These are phyloP conservation scores for Gila robusta DNA, from an alignment of 2,797 vertebrate species.

Conservation along the genomic window DNA sequence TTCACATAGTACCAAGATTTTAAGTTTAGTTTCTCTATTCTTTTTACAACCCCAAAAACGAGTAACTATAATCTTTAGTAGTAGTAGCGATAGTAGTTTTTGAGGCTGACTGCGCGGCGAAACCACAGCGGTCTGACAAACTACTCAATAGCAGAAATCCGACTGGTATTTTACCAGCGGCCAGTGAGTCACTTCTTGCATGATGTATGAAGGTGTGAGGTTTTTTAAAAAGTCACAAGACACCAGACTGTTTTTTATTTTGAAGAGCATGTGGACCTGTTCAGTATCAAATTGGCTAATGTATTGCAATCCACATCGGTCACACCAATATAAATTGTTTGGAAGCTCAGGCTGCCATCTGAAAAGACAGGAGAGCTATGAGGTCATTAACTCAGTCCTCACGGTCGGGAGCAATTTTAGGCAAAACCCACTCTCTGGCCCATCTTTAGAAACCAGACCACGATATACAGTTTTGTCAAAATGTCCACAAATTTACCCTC, in stretches of 20 bases:
- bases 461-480: slow-evolving; percentile 63
- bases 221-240: slow-evolving; percentile 43
- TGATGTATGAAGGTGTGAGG: slow-evolving; percentile 46
- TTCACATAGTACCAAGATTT: not conserved
- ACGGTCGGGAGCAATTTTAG: slow-evolving; percentile 62
- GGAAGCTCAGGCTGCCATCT: slow-evolving; percentile 57
- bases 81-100: not conserved
- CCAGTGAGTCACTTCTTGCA: slow-evolving; percentile 36
- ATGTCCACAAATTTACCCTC: slow-evolving; percentile 63
- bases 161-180: slow-evolving; percentile 9
- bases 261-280: slow-evolving; percentile 39
- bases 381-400: slow-evolving; percentile 65
- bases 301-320: slow-evolving; percentile 61
- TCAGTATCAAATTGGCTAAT: slow-evolving; percentile 64
- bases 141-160: slow-evolving; percentile 6
- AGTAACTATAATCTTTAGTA: not conserved
- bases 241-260: slow-evolving; percentile 47
- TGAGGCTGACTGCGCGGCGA: not conserved
- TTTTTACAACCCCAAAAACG: not conserved
- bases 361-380: slow-evolving; percentile 61
- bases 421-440: slow-evolving; percentile 59
- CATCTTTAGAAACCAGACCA: slow-evolving; percentile 56
- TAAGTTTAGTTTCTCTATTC: not conserved
- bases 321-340: slow-evolving; percentile 57
- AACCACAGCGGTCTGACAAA: slow-evolving; percentile 24